Percentiles rank a stretch among this genome's conserved stretches.
These are phyloP conservation scores for Virgularia gustaviana DNA, from an alignment of 92 coral and sea anemone species.

Conservation along the genomic window DNA sequence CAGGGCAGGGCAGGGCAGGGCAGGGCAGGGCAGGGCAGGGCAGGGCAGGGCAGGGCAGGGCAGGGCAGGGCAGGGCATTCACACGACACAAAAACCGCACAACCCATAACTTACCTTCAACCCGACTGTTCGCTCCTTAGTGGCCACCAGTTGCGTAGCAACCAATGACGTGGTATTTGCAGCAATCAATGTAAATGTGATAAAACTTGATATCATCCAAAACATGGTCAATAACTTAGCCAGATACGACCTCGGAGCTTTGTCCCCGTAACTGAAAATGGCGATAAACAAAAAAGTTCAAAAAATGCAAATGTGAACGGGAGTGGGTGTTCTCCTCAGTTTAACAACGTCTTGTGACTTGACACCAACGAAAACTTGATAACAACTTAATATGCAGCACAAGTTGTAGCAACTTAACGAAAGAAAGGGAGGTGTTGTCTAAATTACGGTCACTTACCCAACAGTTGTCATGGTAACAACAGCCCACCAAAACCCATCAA, in stretches of 20 bases:
- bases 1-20: too few species aligned
- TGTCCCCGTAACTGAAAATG: slow-evolving; percentile 17
- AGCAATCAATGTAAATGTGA: background rate
- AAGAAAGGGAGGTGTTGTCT: too few species aligned
- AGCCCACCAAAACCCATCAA: slow-evolving; percentile 19
- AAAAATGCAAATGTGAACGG: too few species aligned
- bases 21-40: too few species aligned
- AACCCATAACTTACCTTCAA: background rate
- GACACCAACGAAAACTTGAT: too few species aligned
- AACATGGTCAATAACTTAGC: slow-evolving; percentile 2
- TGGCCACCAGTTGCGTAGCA: background rate
- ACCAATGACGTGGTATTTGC: slow-evolving; percentile 2
- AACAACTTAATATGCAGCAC: too few species aligned
- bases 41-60: too few species aligned
- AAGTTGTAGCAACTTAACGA: too few species aligned
- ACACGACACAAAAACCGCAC: background rate
- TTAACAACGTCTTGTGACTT: too few species aligned
- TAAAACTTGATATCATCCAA: slow-evolving; percentile 8
- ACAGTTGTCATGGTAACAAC: slow-evolving; percentile 24
- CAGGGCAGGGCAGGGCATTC: too few species aligned
- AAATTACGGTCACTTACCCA: background rate
- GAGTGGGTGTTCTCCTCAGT: too few species aligned
- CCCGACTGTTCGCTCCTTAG: background rate
- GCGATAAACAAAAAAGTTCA: too few species aligned
- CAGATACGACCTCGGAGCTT: background rate